A percentile compares a stretch with the other conserved stretches of the same genome.
Evolutionary conservation across 2,888 invertebrate species (phyloP).

Genomic region (Caenorhabditis wallacei): DNA sequence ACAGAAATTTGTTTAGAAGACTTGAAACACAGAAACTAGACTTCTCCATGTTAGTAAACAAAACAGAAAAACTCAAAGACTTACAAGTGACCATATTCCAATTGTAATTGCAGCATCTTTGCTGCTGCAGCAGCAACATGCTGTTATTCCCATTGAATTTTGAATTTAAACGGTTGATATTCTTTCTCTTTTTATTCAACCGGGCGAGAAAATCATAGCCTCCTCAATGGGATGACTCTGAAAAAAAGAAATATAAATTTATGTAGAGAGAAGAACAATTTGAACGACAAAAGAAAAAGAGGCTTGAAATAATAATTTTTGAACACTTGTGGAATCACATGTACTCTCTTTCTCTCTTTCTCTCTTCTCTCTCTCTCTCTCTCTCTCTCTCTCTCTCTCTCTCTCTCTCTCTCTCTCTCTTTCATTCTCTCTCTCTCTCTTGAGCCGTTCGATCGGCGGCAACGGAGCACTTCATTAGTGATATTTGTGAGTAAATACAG

Average conservation of each 20-base stretch:
- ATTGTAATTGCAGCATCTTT: conserved; percentile 82
- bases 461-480: conserved; percentile 36
- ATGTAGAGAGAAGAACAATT: neutral
- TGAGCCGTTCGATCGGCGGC: conserved; percentile 21
- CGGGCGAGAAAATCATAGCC: conserved; percentile 63
- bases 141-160: conserved; percentile 76
- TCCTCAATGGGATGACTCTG: neutral
- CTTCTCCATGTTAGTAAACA: too few species aligned
- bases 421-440: neutral
- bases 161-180: neutral
- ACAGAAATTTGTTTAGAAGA: too few species aligned
- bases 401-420: neutral
- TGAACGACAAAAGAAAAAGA: neutral
- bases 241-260: neutral
- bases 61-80: conserved; percentile 55
- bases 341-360: neutral
- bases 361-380: neutral
- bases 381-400: neutral
- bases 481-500: conserved; percentile 23
- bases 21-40: too few species aligned
- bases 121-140: conserved; percentile 82
- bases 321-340: conserved; percentile 19
- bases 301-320: conserved; percentile 8
- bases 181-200: conserved; percentile 27
- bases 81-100: conserved; percentile 83